Conservation (phyloP, 2,888 invertebrate species). For the Lasioglossum villosulum region DNA sequence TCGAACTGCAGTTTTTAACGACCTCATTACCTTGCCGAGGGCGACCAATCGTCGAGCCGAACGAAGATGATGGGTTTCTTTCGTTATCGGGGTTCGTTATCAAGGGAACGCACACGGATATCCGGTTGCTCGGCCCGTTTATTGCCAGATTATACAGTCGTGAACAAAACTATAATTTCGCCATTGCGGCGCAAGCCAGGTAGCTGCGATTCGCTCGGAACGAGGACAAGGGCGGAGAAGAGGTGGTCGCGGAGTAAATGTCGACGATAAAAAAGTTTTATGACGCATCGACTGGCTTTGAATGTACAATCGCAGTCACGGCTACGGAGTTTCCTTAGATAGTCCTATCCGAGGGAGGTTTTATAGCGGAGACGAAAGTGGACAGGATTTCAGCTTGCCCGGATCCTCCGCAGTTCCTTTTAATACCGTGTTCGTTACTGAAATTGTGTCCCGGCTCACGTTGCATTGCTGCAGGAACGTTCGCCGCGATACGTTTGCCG, state of each 20-base stretch:
- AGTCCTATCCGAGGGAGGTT: background rate
- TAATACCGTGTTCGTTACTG: constrained; percentile 17
- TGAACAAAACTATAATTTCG: constrained; percentile 69
- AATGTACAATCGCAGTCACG: constrained; percentile 46
- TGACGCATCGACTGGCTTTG: constrained; percentile 43
- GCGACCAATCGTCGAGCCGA: background rate
- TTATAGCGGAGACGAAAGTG: constrained; percentile 6
- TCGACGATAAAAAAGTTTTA: constrained; percentile 62
- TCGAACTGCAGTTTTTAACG: constrained; percentile 22
- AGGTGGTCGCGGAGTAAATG: constrained; percentile 48
- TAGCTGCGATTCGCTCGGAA: constrained; percentile 23
- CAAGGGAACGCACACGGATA: constrained; percentile 63
- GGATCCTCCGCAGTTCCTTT: background rate
- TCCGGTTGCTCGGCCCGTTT: constrained; percentile 57
- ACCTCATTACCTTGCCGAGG: constrained; percentile 29
- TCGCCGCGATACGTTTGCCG: constrained; percentile 5
- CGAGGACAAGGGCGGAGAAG: background rate
- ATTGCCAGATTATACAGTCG: constrained; percentile 70
- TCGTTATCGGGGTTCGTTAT: constrained; percentile 23
- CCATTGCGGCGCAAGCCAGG: constrained; percentile 40
- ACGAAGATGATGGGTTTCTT: constrained; percentile 43
- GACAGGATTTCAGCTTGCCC: constrained; percentile 12
- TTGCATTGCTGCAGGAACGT: background rate
- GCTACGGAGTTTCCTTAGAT: constrained; percentile 18
- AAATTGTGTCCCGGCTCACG: background rate